Evolutionary conservation across 2,888 invertebrate species (phyloP), one percentile per base, ranked within the genome.

Genomic region (Leptinotarsa rubiginosa): DNA sequence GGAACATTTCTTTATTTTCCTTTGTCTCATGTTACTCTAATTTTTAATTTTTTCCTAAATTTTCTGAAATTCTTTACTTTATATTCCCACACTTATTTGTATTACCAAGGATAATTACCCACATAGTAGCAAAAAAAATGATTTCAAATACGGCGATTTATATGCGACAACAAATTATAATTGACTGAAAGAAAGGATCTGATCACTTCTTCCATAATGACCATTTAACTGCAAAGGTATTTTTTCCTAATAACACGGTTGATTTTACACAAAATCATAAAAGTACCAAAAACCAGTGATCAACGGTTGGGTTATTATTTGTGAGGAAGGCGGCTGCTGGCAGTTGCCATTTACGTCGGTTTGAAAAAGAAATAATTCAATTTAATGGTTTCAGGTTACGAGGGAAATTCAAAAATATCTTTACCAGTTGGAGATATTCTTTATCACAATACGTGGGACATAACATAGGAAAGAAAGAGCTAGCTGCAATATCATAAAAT

Each of bases 331-430:
- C 22, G 59, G 59, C 25, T 62, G n/a, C 31, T 41, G 62, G 62
- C 41, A 16, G 31, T 41, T 16, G 62, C 62, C 62, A 62, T 62
- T 62, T 31, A 41, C 41, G 31, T 62, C 62, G 41, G 62, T 62
- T 62, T 31, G n/a, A 2, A 31, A 20, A 62, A 62, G 25, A 62
- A 62, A 62, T 62, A 62, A 62, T 62, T 41, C 12, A 62, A 15
- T 62, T 62, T 62, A 62, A 62, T 62, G 31, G 41, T 16, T 62
- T 62, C 62, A 31, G 16, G 3, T 31, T 62, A 62, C 62, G 62
- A 31, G 62, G 62, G 62, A 16, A 62, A 3, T 25, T 4, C 15
- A 56, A 22, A 56, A 20, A 22, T 56, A 20, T 12, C 12, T 22
- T 4, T 10, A 41, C 3, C 41, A 5, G 31, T 5, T 31, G 5